These are phyloP conservation scores for Aricia artaxerxes DNA, from an alignment of 2,888 invertebrate species.

Conservation along the genomic window DNA sequence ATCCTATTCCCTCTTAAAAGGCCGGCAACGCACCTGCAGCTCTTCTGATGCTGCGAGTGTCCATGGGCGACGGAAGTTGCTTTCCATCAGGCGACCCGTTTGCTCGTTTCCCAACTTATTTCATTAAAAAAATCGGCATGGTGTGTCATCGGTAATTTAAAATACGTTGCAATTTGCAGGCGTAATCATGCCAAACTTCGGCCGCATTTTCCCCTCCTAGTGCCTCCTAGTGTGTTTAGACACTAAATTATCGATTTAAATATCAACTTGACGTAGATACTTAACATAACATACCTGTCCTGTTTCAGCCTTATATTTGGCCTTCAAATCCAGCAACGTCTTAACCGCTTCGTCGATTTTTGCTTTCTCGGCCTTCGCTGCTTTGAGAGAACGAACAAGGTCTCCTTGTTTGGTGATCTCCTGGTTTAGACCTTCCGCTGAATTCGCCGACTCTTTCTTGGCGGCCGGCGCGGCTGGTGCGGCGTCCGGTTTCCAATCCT, in stretches of 20 bases:
- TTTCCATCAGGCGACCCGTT: too few relatives aligned
- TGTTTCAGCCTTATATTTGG: slow-evolving; percentile 83
- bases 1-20: too few relatives aligned
- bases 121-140: too few relatives aligned
- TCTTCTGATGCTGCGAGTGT: too few relatives aligned
- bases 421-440: slow-evolving; percentile 51
- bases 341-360: slow-evolving; percentile 72
- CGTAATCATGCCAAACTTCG: too few relatives aligned
- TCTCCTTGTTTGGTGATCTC: slow-evolving; percentile 83
- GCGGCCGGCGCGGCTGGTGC: slow-evolving; percentile 36
- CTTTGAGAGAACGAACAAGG: slow-evolving; percentile 84
- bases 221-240: too few relatives aligned
- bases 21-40: too few relatives aligned
- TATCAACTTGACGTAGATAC: neutral
- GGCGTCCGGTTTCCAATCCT: slow-evolving; percentile 42
- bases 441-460: slow-evolving; percentile 38
- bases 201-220: too few relatives aligned
- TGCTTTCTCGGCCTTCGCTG: slow-evolving; percentile 77
- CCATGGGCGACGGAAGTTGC: too few relatives aligned
- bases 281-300: slow-evolving; percentile 49
- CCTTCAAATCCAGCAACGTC: slow-evolving; percentile 84
- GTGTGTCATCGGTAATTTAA: too few relatives aligned
- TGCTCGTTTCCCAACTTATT: too few relatives aligned
- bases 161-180: too few relatives aligned
- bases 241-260: neutral